Conservation (phyloP, 2,113 vertebrate genomes). For the Chloropsis cyanopogon region DNA sequence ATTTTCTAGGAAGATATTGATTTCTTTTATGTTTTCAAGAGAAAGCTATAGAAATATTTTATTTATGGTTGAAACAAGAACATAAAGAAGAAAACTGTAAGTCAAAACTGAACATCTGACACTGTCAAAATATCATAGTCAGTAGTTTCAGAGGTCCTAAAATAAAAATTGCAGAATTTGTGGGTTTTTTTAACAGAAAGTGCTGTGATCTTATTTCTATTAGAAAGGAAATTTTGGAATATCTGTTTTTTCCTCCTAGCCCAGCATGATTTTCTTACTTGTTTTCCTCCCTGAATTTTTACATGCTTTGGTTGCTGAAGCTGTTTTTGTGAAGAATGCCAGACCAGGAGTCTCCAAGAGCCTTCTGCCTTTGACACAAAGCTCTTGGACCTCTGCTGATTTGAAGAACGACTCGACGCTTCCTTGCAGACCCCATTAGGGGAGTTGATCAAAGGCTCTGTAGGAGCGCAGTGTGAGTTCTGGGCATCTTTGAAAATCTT, state of each 20-base stretch:
- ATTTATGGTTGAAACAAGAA: not conserved
- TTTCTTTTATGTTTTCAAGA: not conserved
- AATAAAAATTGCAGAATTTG: not conserved
- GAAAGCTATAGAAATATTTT: not conserved
- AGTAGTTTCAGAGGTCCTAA: not conserved
- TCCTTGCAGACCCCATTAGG: not conserved
- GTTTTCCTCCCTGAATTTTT: not conserved
- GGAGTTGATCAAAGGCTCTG: not conserved
- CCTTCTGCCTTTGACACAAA: not conserved
- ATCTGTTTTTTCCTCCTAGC: not conserved
- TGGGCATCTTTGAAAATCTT: not conserved
- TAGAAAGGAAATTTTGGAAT: not conserved
- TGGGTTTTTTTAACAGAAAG: not conserved
- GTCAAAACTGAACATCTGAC: not conserved
- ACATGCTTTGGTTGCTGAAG: not conserved
- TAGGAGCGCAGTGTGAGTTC: not conserved
- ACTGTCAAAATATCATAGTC: not conserved
- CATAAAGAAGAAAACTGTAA: not conserved
- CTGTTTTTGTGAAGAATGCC: not conserved
- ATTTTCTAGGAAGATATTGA: not conserved
- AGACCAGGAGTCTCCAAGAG: not conserved
- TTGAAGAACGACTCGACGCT: fast-evolving
- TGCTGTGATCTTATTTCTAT: not conserved
- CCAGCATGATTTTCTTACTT: not conserved
- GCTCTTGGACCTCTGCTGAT: not conserved